Evolutionary conservation across 1,140 invertebrate species (phyloP), one percentile per base, ranked within the genome.

Genomic region (Nasonia giraulti): DNA sequence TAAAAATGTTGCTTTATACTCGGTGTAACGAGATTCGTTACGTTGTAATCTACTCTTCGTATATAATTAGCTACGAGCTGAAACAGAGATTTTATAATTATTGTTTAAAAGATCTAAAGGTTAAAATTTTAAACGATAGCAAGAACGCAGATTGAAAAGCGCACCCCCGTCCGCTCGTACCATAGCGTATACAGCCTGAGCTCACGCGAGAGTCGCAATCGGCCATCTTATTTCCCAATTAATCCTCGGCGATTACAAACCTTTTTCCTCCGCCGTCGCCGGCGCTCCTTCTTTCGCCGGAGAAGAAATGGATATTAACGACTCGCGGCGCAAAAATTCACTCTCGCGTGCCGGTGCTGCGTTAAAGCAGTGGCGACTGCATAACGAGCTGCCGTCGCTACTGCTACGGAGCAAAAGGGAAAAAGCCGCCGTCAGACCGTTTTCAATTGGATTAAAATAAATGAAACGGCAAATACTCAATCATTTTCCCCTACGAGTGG

Each of bases 391-490:
- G 55, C 55, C 14, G 55, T 20, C 14, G 12, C 14, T 50, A 10
- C 12, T 50, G 12, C 44, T 50, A 17, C 50, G 50, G 50, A 14
- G 27, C 55, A 62, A 44, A 37, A 66, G 73, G 17, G 68, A 74
- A 66, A 76, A 50, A 5, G 47, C 2, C 14, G 66, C 37, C 7
- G 27, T 17, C 7, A 55, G 66, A 55, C 74, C 77, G 33, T 68
- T 84, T 84, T 80, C 78, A 80, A 84, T 84, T 80, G 77, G 83
- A 84, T 84, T 75, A 84, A 80, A 84, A 84, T 84, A 84, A 84
- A 84, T 84, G 83, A 84, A 80, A 80, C 83, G 77, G 83, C 69
- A 80, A 81, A 81, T 85, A 85, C 71, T 85, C 84, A 69, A 85
- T 85, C 84, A 85, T 85, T 85, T 81, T 20, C 55, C 55, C 55